Evolutionary conservation across 1,140 invertebrate species (phyloP).

Genomic region (Zaprionus camerounensis): DNA sequence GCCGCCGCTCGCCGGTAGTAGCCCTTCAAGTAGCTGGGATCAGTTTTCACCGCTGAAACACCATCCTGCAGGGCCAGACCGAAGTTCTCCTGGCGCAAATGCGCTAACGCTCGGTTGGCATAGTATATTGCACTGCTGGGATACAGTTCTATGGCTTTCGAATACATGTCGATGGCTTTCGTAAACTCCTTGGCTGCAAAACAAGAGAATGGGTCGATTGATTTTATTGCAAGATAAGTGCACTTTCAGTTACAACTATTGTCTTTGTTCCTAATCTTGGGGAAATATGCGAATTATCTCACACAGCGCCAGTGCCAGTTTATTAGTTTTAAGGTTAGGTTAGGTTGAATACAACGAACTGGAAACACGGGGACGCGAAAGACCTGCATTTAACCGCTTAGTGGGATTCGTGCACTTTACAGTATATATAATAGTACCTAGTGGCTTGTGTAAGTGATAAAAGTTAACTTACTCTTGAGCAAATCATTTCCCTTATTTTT

Average conservation of each 20-base stretch:
- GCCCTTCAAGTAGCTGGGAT: constrained; percentile 96
- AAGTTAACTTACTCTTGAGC: constrained; percentile 91
- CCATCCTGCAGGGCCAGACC: constrained; percentile 97
- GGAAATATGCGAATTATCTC: constrained; percentile 52
- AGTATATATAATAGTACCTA: neutral
- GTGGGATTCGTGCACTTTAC: neutral
- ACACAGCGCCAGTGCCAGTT: constrained; percentile 44
- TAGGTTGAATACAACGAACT: constrained; percentile 53
- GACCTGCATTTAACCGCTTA: constrained; percentile 11
- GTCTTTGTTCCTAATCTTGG: neutral
- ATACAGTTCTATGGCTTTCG: constrained; percentile 95
- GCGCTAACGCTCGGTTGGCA: constrained; percentile 97
- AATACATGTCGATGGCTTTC: constrained; percentile 95
- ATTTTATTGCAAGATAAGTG: neutral
- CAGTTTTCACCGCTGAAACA: constrained; percentile 94
- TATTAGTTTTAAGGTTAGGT: constrained; percentile 63
- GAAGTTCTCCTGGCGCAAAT: constrained; percentile 96
- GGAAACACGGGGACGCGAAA: constrained; percentile 14
- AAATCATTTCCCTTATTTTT: constrained; percentile 94
- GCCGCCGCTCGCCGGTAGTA: constrained; percentile 97
- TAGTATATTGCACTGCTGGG: constrained; percentile 93
- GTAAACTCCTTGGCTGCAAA: constrained; percentile 94
- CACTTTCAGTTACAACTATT: neutral
- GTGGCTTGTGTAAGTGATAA: constrained; percentile 18
- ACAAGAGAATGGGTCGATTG: neutral